Conservation (phyloP, 2,888 invertebrate species). For the Tryphoninae sp. region DNA sequence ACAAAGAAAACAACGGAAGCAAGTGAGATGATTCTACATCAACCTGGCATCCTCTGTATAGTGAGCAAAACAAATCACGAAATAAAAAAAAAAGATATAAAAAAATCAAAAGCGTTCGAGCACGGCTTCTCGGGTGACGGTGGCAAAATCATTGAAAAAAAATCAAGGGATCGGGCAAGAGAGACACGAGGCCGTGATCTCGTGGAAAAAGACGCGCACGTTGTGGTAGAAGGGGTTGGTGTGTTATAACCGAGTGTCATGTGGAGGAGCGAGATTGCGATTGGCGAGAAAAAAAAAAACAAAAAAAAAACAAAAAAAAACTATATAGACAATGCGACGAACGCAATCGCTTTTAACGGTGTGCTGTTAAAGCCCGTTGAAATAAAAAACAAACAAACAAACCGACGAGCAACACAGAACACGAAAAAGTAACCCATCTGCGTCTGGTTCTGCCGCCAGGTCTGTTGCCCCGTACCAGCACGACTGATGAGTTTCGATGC, state of each 20-base stretch:
- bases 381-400: constrained; percentile 42
- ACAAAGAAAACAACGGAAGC: constrained; percentile 43
- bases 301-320: constrained; percentile 14
- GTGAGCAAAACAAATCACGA: constrained; percentile 38
- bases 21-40: constrained; percentile 45
- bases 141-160: constrained; percentile 71
- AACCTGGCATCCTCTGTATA: constrained; percentile 49
- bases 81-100: constrained; percentile 64
- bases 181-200: constrained; percentile 52
- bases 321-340: constrained; percentile 37
- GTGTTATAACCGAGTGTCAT: constrained; percentile 58
- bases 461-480: constrained; percentile 84
- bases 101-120: constrained; percentile 69
- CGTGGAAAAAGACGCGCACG: constrained; percentile 53
- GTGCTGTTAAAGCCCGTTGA: constrained; percentile 43
- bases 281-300: constrained; percentile 40
- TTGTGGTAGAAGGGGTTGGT: constrained; percentile 59
- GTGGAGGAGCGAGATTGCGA: constrained; percentile 53
- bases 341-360: constrained; percentile 51
- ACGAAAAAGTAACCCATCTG: constrained; percentile 81
- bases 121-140: constrained; percentile 80
- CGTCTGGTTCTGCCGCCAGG: constrained; percentile 85
- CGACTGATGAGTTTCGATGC: constrained; percentile 94
- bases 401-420: constrained; percentile 62
- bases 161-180: constrained; percentile 67